Evolutionary conservation across 2,113 vertebrate genomes (phyloP).

Genomic region (Potamarius usumacintae): DNA sequence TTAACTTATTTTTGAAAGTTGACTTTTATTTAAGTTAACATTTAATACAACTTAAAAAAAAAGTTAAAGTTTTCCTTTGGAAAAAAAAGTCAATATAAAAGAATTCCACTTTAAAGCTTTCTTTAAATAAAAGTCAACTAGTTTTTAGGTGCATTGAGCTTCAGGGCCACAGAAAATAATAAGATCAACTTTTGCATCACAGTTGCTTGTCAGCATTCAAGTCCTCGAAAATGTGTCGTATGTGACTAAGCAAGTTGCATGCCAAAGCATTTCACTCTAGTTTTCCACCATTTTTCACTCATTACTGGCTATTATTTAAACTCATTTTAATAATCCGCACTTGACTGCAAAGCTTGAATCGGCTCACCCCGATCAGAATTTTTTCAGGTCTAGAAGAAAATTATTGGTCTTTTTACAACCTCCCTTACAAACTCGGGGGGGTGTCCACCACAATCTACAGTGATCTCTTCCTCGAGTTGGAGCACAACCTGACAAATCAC

Average conservation of each 20-base stretch:
- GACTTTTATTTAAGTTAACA: neutral
- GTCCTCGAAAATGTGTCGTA: neutral
- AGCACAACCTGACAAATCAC: neutral
- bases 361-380: neutral
- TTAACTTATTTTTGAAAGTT: too few species aligned
- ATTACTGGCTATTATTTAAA: neutral
- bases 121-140: neutral
- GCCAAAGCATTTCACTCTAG: neutral
- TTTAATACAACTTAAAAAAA: neutral
- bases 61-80: neutral
- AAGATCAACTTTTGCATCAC: neutral
- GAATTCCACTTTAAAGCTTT: neutral
- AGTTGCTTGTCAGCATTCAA: neutral
- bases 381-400: neutral
- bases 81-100: neutral
- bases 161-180: neutral
- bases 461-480: neutral
- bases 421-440: too few species aligned
- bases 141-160: neutral
- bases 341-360: neutral
- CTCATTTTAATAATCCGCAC: neutral
- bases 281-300: neutral
- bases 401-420: neutral
- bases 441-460: too few species aligned
- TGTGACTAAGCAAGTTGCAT: neutral